Base-by-base conservation (phyloP, 2,797 vertebrate genomes). In the Poeciliopsis infans region DNA sequence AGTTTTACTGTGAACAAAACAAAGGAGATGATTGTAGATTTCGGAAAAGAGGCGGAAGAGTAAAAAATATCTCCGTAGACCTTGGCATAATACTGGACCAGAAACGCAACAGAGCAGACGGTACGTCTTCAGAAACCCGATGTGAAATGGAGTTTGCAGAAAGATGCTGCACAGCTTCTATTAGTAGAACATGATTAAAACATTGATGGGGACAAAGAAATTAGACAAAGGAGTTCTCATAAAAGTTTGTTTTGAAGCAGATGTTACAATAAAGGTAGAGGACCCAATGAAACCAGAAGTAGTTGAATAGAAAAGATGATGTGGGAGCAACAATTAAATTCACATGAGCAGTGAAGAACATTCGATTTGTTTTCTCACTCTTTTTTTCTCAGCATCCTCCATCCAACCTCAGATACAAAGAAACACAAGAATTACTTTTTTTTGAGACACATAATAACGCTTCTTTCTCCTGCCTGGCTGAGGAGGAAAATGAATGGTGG, bases 371-470 rank as follows among this genome's bases (percentile, higher is more conserved):
- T 89, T 90, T 86, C 72, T 15, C 73, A 76, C 81, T 72, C 23
- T 75, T 75, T 53, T 64, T 64, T 71, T 69, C 53, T 45, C 61
- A 39, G 69, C 64, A 47, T 81, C 78, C 16, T 74, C 43, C 6
- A 45, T 66, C 69, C 25, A 45, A 76, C 88, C 64, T 71, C 47
- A 75, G 82, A 46, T 80, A 87, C 81, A 85, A 76, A 83, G 88
- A 90, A 86, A 79, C 20, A 16, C 79, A 74, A 85, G 73, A 88
- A 78, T 87, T 74, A 47, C 80, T 77, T 75, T 76, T 75, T 79
- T n/a, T 79, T 80, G 78, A 64, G 83, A 85, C 83, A 86, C 87
- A 84, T 85, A 83, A 84, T 86, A 84, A 85, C 76, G 31, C 74
- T 55, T 72, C 78, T 83, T 78, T 72, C 66, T 59, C 66, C 74